These are phyloP conservation scores for Threskiornis aethiopicus DNA, from an alignment of 2,797 vertebrate species.

Conservation along the genomic window DNA sequence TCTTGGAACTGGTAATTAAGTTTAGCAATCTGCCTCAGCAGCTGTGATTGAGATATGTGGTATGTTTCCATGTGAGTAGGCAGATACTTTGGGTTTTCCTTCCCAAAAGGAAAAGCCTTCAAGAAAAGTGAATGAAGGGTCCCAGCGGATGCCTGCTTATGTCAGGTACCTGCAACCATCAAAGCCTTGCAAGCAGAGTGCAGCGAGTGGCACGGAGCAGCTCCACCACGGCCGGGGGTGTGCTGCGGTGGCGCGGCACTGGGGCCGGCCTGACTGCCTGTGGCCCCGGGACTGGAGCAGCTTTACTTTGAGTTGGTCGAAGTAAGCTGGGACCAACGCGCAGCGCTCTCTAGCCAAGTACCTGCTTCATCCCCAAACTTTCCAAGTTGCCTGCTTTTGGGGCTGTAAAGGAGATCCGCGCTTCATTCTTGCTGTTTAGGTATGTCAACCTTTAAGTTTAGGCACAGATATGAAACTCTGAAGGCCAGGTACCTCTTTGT, in stretches of 20 bases:
- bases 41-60: background rate
- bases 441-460: background rate
- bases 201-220: rapidly evolving
- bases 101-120: constrained; percentile 21
- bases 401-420: background rate
- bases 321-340: background rate
- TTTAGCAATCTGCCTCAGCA: constrained; percentile 69
- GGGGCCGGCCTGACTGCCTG: background rate
- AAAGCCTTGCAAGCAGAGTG: background rate
- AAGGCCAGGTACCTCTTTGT: background rate
- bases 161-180: background rate
- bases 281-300: background rate
- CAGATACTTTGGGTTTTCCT: background rate
- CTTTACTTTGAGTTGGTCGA: background rate
- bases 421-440: background rate
- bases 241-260: background rate
- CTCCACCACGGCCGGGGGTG: background rate
- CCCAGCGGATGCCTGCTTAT: background rate
- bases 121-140: background rate
- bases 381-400: background rate
- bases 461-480: background rate
- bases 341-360: background rate
- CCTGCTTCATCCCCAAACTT: background rate
- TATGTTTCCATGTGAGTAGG: constrained; percentile 20
- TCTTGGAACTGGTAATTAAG: constrained; percentile 72